Conservation (phyloP, 2,888 invertebrate genomes). For the Protonemura montana region DNA sequence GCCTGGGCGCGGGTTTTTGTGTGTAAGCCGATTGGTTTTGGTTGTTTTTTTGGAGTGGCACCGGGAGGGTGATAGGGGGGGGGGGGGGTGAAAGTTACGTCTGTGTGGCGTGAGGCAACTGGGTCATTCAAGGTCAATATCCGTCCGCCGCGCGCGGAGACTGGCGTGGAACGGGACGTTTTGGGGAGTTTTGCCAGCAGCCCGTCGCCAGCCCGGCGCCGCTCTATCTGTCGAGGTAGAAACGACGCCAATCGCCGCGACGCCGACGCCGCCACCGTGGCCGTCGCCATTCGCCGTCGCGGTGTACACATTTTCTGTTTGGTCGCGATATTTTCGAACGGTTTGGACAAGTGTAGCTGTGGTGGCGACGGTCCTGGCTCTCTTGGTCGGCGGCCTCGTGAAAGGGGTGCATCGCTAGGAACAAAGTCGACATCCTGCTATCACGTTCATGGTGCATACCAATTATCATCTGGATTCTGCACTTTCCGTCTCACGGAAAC, state of each 20-base stretch:
- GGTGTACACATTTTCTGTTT: neutral
- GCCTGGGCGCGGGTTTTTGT: neutral
- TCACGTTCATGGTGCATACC: too few relatives aligned
- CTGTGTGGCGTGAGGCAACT: slow-evolving; percentile 33
- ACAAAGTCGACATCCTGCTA: neutral
- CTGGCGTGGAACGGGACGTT: neutral
- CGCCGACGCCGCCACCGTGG: neutral
- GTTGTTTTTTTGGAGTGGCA: too few relatives aligned
- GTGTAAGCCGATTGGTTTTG: slow-evolving; percentile 13
- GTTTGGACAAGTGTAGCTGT: neutral
- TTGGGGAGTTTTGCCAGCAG: slow-evolving; percentile 34
- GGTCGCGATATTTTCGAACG: neutral
- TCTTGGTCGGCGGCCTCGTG: neutral
- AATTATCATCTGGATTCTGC: too few relatives aligned
- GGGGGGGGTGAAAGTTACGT: slow-evolving; percentile 24
- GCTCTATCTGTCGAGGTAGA: slow-evolving; percentile 19
- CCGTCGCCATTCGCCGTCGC: neutral
- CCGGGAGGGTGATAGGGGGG: too few relatives aligned
- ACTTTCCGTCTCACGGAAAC: too few relatives aligned
- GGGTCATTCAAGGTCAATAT: slow-evolving; percentile 37
- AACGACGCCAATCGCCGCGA: slow-evolving; percentile 1
- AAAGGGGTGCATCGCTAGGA: neutral
- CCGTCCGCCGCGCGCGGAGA: too few relatives aligned
- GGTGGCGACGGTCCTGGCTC: neutral
- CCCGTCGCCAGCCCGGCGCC: slow-evolving; percentile 23